Percentiles rank a stretch among this genome's conserved stretches.
phyloP scores from a whole-genome alignment of 2,113 vertebrate genomes.

The Osmerus eperlanus region DNA sequence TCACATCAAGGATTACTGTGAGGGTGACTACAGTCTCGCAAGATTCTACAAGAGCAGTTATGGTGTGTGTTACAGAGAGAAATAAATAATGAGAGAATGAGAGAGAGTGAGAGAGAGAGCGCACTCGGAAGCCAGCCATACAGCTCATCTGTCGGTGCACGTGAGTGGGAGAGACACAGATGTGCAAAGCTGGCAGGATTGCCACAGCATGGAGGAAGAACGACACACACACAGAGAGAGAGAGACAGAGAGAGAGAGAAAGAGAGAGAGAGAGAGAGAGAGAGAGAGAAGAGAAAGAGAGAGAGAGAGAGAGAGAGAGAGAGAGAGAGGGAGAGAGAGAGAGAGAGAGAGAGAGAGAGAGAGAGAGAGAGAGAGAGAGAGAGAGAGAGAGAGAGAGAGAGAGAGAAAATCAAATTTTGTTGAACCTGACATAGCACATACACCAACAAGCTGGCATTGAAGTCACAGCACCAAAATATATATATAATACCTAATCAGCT shows the following conservation, averaged over 20 bases:
- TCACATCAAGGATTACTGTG: constrained; percentile 1
- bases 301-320: no score
- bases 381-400: no score
- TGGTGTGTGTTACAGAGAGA: neutral
- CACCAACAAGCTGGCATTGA: neutral
- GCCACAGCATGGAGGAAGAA: constrained; percentile 50
- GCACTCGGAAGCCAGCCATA: constrained; percentile 50
- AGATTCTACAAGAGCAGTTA: constrained; percentile 9
- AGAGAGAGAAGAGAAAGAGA: no score
- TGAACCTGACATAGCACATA: constrained; percentile 19
- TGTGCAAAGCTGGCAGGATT: constrained; percentile 62
- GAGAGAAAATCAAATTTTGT: no score
- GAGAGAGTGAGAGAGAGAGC: constrained; percentile 9
- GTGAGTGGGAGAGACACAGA: constrained; percentile 58
- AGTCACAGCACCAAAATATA: no score
- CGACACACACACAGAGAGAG: constrained; percentile 11
- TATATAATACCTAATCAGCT: no score
- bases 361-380: no score
- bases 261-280: neutral
- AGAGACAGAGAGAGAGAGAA: neutral
- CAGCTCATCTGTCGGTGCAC: constrained; percentile 61
- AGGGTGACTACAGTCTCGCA: neutral
- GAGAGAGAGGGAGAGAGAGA: no score
- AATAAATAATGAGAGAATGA: neutral
- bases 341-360: no score